Evolutionary conservation across 2,888 invertebrate genomes (phyloP), one percentile per base, ranked within the genome.

Genomic region (Melipona bicolor): DNA sequence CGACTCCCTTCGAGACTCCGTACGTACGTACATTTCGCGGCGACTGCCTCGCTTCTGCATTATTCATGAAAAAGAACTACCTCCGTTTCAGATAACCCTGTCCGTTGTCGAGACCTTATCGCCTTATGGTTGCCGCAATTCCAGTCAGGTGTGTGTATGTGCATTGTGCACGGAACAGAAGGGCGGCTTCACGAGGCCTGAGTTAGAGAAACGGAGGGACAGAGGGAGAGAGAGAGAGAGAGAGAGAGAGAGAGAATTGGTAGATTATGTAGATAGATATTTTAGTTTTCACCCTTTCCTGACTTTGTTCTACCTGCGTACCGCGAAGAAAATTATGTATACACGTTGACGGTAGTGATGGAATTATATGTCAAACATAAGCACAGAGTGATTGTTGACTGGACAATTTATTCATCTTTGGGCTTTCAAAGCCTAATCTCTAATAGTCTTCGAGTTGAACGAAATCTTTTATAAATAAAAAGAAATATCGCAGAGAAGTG

Each of bases 41-140:
- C 78, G 56, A 69, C 67, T 80, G 70, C 69, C 80, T 24, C 27
- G 78, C 82, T 72, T 77, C 82, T 92, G 92, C 89, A 91, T 92
- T 92, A 92, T 92, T 91, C 92, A 92, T 91, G 89, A 77, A 86
- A n/a, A 90, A 82, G 87, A 79, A 82, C 85, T 83, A 88, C 86
- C 79, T 85, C 78, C 77, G 85, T 80, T 81, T 84, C 85, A 90
- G 92, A 91, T 92, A 92, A 91, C 86, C 84, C 87, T 87, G 90
- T 90, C 92, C 89, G 87, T 32, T 32, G 89, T 80, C 86, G 82
- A 43, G 43, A 89, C 87, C 90, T 91, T 92, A 91, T 92, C 92
- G 89, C 84, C 79, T 83, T 78, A 76, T 54, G 65, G 81, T 85
- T 87, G 82, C 83, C 78, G 77, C 82, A 82, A 81, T 84, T 82